These are phyloP conservation scores for Seriola dumerili DNA, from an alignment of 2,113 vertebrate genomes.

Conservation along the genomic window DNA sequence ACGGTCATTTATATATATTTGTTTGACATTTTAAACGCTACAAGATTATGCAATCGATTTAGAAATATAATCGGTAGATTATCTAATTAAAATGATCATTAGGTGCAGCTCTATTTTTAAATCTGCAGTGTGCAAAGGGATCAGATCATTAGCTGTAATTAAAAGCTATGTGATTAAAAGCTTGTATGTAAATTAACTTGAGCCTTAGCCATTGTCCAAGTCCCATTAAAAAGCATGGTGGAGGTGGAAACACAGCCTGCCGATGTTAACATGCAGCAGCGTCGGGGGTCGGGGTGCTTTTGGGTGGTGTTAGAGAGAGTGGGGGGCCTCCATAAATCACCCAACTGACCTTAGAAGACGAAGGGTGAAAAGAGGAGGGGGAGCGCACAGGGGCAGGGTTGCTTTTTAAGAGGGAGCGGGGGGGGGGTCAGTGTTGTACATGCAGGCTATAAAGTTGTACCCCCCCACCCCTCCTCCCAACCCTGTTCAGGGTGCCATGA, in stretches of 20 bases:
- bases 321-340: slow-evolving; percentile 75
- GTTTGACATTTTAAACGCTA: too few species aligned
- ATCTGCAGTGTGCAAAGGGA: neutral
- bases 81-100: neutral
- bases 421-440: slow-evolving; percentile 49
- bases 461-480: neutral
- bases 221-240: neutral
- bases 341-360: slow-evolving; percentile 58
- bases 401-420: slow-evolving; percentile 53
- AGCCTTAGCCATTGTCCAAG: neutral
- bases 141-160: neutral
- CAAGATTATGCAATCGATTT: too few species aligned
- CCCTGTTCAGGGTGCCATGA: slow-evolving; percentile 46
- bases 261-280: neutral
- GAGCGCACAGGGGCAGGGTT: slow-evolving; percentile 25
- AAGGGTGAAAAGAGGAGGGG: slow-evolving; percentile 60
- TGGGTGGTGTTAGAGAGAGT: slow-evolving; percentile 53
- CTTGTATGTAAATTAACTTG: neutral
- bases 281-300: slow-evolving; percentile 7
- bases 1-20: too few species aligned
- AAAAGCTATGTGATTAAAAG: neutral
- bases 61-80: neutral
- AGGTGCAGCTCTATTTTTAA: too few species aligned
- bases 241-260: slow-evolving; percentile 2
- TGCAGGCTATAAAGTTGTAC: slow-evolving; percentile 72